Evolutionary conservation across 2,113 vertebrate genomes (phyloP).

Genomic region (Archocentrus centrarchus): DNA sequence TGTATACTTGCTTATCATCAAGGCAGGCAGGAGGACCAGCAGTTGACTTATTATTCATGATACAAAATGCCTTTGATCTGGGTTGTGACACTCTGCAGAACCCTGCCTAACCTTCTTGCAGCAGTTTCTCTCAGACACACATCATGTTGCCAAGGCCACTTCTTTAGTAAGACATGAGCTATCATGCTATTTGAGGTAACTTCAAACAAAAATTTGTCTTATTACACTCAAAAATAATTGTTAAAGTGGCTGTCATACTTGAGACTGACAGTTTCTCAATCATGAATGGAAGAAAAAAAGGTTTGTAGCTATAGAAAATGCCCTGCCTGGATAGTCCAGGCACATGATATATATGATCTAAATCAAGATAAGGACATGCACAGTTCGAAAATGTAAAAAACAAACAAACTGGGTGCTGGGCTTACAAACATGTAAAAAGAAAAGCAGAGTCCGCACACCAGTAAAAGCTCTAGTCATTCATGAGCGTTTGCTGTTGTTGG

Average conservation of each 20-base stretch:
- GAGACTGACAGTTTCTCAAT: neutral
- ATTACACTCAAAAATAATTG: neutral
- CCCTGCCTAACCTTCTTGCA: constrained; percentile 23
- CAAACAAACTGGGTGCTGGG: too few relatives aligned
- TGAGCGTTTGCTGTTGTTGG: too few relatives aligned
- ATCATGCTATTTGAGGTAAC: neutral
- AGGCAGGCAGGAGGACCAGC: constrained; percentile 42
- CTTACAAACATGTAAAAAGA: too few relatives aligned
- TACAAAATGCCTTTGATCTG: constrained; percentile 72
- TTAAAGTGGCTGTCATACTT: neutral
- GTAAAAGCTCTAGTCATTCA: too few relatives aligned
- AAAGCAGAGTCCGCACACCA: too few relatives aligned
- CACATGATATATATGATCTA: neutral
- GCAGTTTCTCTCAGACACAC: neutral
- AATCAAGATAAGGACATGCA: too few relatives aligned
- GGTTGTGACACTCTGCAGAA: constrained; percentile 37
- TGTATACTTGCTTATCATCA: constrained; percentile 66
- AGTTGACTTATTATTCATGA: constrained; percentile 75
- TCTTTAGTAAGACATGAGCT: neutral
- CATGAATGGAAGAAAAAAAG: neutral
- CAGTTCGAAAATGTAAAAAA: too few relatives aligned
- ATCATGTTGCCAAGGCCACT: constrained; percentile 11
- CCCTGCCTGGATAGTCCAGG: too few relatives aligned
- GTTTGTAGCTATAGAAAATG: neutral
- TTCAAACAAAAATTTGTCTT: neutral